These are phyloP conservation scores for Synodontis membranacea DNA, from an alignment of 2,113 vertebrate genomes.

Conservation along the genomic window DNA sequence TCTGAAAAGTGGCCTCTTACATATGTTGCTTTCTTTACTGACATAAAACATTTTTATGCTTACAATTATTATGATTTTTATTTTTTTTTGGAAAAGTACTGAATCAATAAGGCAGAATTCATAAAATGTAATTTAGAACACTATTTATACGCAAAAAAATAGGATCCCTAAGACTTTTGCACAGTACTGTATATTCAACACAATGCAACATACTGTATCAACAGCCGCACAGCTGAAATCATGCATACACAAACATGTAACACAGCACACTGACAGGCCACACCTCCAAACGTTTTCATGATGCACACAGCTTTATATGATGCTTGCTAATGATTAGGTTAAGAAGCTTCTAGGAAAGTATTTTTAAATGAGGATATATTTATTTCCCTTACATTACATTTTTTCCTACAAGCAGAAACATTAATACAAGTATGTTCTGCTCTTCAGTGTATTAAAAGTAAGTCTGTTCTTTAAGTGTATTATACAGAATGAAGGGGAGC, in stretches of 20 bases:
- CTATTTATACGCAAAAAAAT: too few species aligned
- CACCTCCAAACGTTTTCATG: not conserved
- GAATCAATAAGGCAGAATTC: too few species aligned
- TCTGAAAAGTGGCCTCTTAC: too few species aligned
- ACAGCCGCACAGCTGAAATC: not conserved
- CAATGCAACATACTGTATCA: not conserved
- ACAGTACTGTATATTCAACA: not conserved
- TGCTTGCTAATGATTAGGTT: not conserved
- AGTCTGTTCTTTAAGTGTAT: not conserved
- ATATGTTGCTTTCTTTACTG: too few species aligned
- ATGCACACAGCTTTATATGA: not conserved
- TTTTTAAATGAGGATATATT: not conserved
- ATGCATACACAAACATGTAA: not conserved
- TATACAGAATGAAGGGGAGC: slow-evolving; percentile 9
- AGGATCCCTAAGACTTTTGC: too few species aligned
- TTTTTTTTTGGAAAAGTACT: too few species aligned
- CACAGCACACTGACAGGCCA: not conserved
- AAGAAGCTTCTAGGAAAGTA: not conserved
- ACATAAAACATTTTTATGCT: too few species aligned
- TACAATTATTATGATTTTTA: too few species aligned
- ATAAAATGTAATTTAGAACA: too few species aligned
- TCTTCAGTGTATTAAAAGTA: not conserved
- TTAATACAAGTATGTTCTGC: not conserved
- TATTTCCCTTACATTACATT: not conserved
- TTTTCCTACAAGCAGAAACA: not conserved